phyloP scores from a whole-genome alignment of 2,888 invertebrate genomes.

The Ichneumoninae sp. region DNA sequence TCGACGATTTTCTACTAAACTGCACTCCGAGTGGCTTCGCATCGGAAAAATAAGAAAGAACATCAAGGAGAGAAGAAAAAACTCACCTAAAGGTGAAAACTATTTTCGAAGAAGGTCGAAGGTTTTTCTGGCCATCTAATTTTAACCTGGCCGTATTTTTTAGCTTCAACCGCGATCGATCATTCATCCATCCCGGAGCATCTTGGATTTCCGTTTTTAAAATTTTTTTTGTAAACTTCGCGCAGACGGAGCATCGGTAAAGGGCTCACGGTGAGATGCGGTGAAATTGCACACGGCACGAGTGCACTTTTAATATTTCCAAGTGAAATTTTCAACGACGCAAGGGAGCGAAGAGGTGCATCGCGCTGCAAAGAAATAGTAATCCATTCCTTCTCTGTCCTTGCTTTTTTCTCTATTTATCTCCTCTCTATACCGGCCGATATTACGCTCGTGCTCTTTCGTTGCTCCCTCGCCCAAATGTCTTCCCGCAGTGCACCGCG shows the following conservation, averaged over 20 bases:
- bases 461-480: constrained; percentile 24
- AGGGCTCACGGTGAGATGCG: neutral
- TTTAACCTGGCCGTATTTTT: neutral
- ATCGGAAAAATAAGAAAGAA: constrained; percentile 6
- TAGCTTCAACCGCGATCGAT: neutral
- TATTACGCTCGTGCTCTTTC: constrained; percentile 18
- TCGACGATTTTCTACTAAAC: constrained; percentile 26
- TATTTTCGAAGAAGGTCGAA: neutral
- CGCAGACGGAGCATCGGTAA: constrained; percentile 6
- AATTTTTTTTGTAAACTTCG: neutral
- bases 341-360: constrained; percentile 40
- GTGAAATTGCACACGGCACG: constrained; percentile 37
- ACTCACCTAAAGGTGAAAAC: neutral
- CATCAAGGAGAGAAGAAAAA: neutral
- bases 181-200: neutral
- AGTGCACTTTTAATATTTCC: constrained; percentile 64
- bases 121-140: neutral
- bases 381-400: constrained; percentile 30
- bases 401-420: constrained; percentile 16
- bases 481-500: constrained; percentile 19
- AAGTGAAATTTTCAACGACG: constrained; percentile 46
- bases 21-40: neutral
- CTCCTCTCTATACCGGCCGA: neutral
- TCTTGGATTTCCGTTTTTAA: constrained; percentile 42
- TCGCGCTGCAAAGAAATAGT: constrained; percentile 28